Base-by-base conservation (phyloP, 2,113 vertebrate species). In the Centropus unirufus region DNA sequence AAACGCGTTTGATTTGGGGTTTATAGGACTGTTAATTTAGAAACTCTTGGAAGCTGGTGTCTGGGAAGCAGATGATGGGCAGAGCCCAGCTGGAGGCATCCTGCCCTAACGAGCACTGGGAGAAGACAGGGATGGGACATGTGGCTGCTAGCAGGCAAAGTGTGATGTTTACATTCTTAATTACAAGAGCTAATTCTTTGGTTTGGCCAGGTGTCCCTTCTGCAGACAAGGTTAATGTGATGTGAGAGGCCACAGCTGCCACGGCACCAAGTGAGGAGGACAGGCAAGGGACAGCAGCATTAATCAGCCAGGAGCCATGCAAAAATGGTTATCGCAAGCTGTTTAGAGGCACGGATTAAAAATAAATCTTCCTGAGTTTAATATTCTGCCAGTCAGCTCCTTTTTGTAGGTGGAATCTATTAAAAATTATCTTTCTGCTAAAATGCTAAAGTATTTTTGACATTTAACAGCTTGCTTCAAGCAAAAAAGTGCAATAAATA, bases 211-310 rank as follows among this genome's bases (percentile, higher is more conserved):
- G 96, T 96, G 96, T 96, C 96, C 97, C 88, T 93, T 95, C 97
- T 74, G 77, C 95, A 97, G 95, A 91, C 96, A 97, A 97, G 97
- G 97, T 97, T 98, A 98, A 98, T 96, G 94, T 95, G 87, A 97
- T 94, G 95, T 91, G 95, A 96, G 92, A 82, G 77, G 87, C 96
- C 92, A 80, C 97, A 97, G 97, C 98, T 97, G 98, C 95, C 80
- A 63, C 93, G 73, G 55, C 81, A 92, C 66, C n/a, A 74, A 90
- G 89, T 58, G 36, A 58, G 55, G 73, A 92, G 19, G 80, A 96
- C 95, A 93, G 94, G 91, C 85, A 18, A 86, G 96, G 91, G 86
- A 52, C 76, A 97, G 94, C 83, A 69, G 93, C 62, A 93, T 81
- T 93, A 79, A 96, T 96, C 94, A 95, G 92, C 86, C 36, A 10